A percentile compares a stretch with the other conserved stretches of the same genome.
Conservation (phyloP, 2,888 invertebrate genomes). For the Eustalomyia histrio region DNA sequence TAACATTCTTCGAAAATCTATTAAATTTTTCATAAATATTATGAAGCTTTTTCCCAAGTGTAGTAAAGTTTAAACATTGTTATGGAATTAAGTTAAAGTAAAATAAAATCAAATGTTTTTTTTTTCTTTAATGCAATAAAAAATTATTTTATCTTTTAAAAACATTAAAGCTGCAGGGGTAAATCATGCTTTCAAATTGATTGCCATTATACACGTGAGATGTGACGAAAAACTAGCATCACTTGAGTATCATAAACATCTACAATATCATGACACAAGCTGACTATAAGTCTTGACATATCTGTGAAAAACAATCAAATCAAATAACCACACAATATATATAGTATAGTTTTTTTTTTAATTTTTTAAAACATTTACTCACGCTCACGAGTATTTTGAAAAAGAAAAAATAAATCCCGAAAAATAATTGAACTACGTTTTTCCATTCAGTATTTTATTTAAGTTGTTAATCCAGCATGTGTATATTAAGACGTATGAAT, state of each 20-base stretch:
- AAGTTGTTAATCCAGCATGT: too few species aligned
- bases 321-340: slow-evolving; percentile 2
- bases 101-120: not conserved
- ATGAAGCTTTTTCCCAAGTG: too few species aligned
- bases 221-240: slow-evolving; percentile 8
- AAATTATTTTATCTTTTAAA: not conserved
- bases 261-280: not conserved
- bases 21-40: too few species aligned
- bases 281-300: not conserved
- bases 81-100: not conserved
- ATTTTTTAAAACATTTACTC: not conserved
- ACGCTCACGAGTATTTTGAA: not conserved
- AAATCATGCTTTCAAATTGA: slow-evolving; percentile 18
- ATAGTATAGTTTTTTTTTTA: not conserved
- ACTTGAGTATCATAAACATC: not conserved
- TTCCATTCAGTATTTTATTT: not conserved
- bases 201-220: slow-evolving; percentile 16
- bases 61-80: too few species aligned
- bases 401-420: not conserved
- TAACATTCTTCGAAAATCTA: too few species aligned
- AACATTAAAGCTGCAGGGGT: slow-evolving; percentile 2
- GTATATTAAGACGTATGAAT: too few species aligned
- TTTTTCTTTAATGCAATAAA: not conserved
- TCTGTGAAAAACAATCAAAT: slow-evolving; percentile 7
- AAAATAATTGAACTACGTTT: not conserved